These are phyloP conservation scores for Aphodius granarius DNA, from an alignment of 2,888 invertebrate species.

Conservation along the genomic window DNA sequence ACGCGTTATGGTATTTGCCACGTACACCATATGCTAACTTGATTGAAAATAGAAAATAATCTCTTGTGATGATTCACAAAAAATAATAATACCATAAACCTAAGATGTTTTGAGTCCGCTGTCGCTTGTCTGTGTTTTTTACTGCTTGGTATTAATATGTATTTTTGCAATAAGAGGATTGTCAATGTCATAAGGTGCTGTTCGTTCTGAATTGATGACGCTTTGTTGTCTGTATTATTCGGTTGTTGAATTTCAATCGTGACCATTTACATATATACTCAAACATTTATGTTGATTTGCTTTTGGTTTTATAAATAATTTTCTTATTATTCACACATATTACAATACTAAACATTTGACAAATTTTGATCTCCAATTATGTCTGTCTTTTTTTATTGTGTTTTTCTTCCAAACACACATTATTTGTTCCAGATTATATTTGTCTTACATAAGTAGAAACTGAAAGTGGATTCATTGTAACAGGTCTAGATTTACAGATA, in stretches of 20 bases:
- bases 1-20: background rate
- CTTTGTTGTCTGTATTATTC: background rate
- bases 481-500: too few species aligned
- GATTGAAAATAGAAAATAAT: background rate
- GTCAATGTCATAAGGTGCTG: background rate
- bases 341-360: too few species aligned
- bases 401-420: too few species aligned
- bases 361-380: too few species aligned
- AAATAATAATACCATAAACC: background rate
- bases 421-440: too few species aligned
- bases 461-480: too few species aligned
- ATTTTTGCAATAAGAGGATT: background rate
- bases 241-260: background rate
- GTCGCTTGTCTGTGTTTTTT: background rate
- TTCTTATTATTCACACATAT: too few species aligned
- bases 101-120: background rate
- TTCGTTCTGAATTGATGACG: background rate
- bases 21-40: background rate
- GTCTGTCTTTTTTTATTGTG: too few species aligned
- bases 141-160: background rate
- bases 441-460: too few species aligned
- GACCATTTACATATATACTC: background rate
- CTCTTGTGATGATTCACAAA: background rate
- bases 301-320: too few species aligned
- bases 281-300: background rate